Evolutionary conservation across 2,113 vertebrate species (phyloP), one percentile per base, ranked within the genome.

Genomic region (Actenoides lindsayi): DNA sequence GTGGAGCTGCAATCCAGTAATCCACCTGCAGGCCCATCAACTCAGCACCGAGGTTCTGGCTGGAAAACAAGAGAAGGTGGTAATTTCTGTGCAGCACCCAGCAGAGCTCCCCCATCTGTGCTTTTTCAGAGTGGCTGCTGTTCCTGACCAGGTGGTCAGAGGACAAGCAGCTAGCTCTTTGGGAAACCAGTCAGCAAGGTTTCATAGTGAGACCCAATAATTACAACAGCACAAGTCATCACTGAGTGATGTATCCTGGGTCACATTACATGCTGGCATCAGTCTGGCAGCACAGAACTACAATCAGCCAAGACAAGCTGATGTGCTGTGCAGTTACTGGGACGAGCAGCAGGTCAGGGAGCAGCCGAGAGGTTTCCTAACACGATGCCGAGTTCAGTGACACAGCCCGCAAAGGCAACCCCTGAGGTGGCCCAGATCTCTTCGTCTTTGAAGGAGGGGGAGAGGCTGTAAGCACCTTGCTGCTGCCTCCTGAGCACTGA

Each of bases 11-110:
- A 50, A 98, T 99, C 99, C 99, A 99, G 98, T 99, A 99, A 97
- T 99, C 99, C 95, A 99, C 99, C 97, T 99, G 99, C 23, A 99
- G 98, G 25, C 99, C 99, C 99, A 99, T 99, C 96, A 99, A 97
- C 97, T 99, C 99, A 7, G 98, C 97, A 60, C 98, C 98, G 1
- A 96, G 75, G 37, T 95, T 95, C 92, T 98, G 98, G 97, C 98
- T 98, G 91, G 46, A 87, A 91, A 89, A 96, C 11, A 95, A 89
- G 85, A 96, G 74, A 17, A 81, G 73, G 5, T 13, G 67, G 83
- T 92, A 30, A 88, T 79, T 81, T 70, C 14, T 11, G 31, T 0
- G 0, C 14, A 17, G 31, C 23, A 21, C 33, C 37, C 53, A 30
- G 35, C 59, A 42, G 53, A 73, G 42, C 30, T 75, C 11, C 31